Evolutionary conservation across 2,888 invertebrate genomes (phyloP), one percentile per base, ranked within the genome.

Genomic region (Drosophila meridionalis): DNA sequence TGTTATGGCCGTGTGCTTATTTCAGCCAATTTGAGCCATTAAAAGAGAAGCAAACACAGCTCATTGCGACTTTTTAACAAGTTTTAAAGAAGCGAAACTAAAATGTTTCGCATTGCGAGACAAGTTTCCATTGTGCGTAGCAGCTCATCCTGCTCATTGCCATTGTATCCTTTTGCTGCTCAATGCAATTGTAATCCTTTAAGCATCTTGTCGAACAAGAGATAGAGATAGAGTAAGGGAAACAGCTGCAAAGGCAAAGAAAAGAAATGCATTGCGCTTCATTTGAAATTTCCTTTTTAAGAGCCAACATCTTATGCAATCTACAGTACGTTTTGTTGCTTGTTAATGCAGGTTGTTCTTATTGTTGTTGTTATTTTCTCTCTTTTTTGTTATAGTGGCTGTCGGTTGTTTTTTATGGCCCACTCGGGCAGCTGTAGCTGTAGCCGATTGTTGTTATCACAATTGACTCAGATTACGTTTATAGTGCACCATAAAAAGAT

Each of bases 161-260:
- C 66, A 40, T 72, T 74, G 62, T 73, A 40, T 50, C 59, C 45
- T 32, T 52, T 32, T 55, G 53, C 58, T 62, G 68, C 69, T 79
- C 80, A 73, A 55, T 85, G 80, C 82, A 79, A 82, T 82, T 82
- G 85, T 85, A 85, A 82, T 85, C 82, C 82, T 85, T 82, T 85
- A 85, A 82, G 82, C 73, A 71, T 82, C 75, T 84, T 84, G 82
- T 78, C 68, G 82, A 81, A 76, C 56, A 60, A 4, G 42, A 9
- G 36, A 20, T n/a, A 1, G 4, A 4, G 38, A 7, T 30, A 2
- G 42, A 8, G 2, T 5, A 14, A 4, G n/a, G 7, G 11, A 28
- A 38, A 28, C n/a, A 32, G 66, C 30, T 9, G 26, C n/a, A 32
- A 28, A 11, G 12, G 28, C 53, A n/a, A 38, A 45, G 26, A 59